phyloP scores from a whole-genome alignment of 2,888 invertebrate species.

The Zonitis immaculata region DNA sequence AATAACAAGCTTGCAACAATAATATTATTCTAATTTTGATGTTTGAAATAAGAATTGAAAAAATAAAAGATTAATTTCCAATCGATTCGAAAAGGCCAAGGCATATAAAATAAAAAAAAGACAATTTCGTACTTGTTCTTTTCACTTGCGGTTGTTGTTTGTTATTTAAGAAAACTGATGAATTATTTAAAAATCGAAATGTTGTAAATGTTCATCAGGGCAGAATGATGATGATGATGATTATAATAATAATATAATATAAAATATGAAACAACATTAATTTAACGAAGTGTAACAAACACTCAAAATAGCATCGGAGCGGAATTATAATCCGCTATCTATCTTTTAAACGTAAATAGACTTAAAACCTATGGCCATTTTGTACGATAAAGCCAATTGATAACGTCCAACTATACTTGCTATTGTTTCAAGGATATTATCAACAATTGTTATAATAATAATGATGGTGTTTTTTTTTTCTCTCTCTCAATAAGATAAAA shows the following conservation, averaged over 20 bases:
- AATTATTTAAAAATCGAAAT: neutral
- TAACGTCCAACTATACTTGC: slow-evolving; percentile 12
- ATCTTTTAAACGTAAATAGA: neutral
- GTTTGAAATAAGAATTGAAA: too few species aligned
- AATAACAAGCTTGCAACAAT: too few species aligned
- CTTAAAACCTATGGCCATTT: slow-evolving; percentile 6
- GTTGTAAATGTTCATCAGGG: neutral
- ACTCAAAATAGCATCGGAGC: slow-evolving; percentile 8
- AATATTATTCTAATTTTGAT: too few species aligned
- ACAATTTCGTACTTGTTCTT: too few species aligned
- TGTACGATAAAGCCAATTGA: slow-evolving; percentile 6
- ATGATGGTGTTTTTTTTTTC: neutral
- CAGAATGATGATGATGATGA: neutral
- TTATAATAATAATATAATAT: too few species aligned
- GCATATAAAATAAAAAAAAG: too few species aligned
- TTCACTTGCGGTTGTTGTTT: too few species aligned
- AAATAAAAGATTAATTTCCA: too few species aligned
- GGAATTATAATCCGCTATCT: slow-evolving; percentile 9
- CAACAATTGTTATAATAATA: neutral
- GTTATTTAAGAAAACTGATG: too few species aligned
- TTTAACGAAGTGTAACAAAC: slow-evolving; percentile 15
- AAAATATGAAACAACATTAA: slow-evolving; percentile 1
- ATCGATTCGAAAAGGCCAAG: too few species aligned
- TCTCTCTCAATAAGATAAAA: too few species aligned
- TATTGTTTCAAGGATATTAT: slow-evolving; percentile 12